These are phyloP conservation scores for Hoplias malabaricus DNA, from an alignment of 2,113 vertebrate genomes.

Conservation along the genomic window DNA sequence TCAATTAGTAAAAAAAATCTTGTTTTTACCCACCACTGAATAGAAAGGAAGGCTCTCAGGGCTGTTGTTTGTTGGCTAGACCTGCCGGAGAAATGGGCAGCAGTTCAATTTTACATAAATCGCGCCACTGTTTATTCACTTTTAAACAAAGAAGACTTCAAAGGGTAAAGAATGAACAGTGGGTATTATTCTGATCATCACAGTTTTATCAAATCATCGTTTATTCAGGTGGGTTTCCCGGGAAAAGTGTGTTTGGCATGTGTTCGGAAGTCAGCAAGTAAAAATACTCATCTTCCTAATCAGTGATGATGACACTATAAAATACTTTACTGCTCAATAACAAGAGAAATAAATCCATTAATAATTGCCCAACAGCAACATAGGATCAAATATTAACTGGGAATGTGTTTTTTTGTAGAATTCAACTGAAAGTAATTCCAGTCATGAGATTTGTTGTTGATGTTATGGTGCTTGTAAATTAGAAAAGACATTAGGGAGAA, in stretches of 20 bases:
- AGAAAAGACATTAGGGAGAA: too few relatives aligned
- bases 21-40: conserved; percentile 56
- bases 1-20: conserved; percentile 55
- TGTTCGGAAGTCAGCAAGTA: background rate
- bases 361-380: background rate
- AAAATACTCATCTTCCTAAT: background rate
- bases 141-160: conserved; percentile 49
- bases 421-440: too few relatives aligned
- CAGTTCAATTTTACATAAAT: conserved; percentile 55
- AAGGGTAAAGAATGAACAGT: conserved; percentile 32
- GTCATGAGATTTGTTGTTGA: too few relatives aligned
- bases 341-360: too few relatives aligned
- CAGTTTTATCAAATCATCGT: background rate
- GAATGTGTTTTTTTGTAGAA: too few relatives aligned
- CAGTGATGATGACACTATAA: too few relatives aligned
- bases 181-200: conserved; percentile 10
- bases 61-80: conserved; percentile 53
- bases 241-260: conserved; percentile 2
- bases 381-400: background rate
- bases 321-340: too few relatives aligned
- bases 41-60: conserved; percentile 54
- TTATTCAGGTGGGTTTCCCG: background rate
- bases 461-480: too few relatives aligned
- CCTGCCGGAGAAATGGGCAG: conserved; percentile 49
- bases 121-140: conserved; percentile 43